A percentile compares a stretch with the other conserved stretches of the same genome.
Conservation (phyloP, 1,140 invertebrate genomes). For the Arion vulgaris region DNA sequence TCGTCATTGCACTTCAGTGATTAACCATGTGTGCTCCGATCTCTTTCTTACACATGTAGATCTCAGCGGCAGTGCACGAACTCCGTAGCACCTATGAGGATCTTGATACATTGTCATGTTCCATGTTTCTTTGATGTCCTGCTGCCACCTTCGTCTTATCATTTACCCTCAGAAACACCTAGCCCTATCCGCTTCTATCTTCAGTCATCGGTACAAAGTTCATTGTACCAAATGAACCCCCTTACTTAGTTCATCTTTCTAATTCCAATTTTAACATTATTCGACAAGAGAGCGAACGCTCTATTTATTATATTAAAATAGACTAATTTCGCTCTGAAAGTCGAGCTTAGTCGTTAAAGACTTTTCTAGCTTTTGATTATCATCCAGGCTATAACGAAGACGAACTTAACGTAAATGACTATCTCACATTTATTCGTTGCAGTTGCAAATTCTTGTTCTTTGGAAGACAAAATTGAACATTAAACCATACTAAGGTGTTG, state of each 20-base stretch:
- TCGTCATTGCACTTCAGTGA: no score
- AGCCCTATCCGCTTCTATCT: no score
- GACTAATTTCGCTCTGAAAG: neutral
- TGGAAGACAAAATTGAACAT: constrained; percentile 25
- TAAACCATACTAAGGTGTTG: constrained; percentile 13
- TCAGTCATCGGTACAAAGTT: neutral
- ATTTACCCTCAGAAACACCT: no score
- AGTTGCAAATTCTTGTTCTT: neutral
- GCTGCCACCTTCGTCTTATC: no score
- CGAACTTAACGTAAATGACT: neutral
- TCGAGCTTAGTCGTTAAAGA: neutral
- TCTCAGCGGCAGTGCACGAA: no score
- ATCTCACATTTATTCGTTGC: constrained; percentile 14
- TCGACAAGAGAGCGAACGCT: neutral
- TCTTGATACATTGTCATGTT: no score
- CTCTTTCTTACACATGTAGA: no score
- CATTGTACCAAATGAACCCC: neutral
- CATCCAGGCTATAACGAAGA: neutral
- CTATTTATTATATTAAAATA: neutral
- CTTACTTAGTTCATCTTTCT: neutral
- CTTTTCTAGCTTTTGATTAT: constrained; percentile 7
- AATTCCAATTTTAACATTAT: neutral
- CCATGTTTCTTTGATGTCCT: no score
- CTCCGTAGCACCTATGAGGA: no score
- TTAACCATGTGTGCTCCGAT: no score